Base-by-base conservation (phyloP, 2,888 invertebrate genomes). In the Rhynchonema sp. region DNA sequence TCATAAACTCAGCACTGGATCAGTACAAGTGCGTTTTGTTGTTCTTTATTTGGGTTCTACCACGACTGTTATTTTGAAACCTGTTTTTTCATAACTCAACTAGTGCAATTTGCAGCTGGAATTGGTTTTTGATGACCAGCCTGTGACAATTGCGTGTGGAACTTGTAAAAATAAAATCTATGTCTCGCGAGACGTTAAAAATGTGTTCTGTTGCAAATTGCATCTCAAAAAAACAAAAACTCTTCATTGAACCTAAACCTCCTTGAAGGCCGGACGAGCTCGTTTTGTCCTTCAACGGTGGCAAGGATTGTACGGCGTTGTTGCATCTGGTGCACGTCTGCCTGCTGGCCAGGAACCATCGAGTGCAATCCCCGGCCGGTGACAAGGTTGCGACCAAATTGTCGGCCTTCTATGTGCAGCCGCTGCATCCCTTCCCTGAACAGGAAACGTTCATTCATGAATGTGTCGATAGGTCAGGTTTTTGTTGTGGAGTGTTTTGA, bases 291-390 rank as follows among this genome's bases (percentile, higher is more conserved):
- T 98, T 96, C 75, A 98, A 98, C 73, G 98, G 98, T 2, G 98
- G 98, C 1, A 98, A 98, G 78, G 98, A 98, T 77, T 96, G 96
- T 73, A 94, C 94, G 0, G 88, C 85, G 0, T 79, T 96, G 22
- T 77, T 98, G 46, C 85, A 88, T 73, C 74, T 89, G 63, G 75
- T 79, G 20, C 74, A 80, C 65, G 77, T 79, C 1, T 38, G 38
- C 38, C 9, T 17, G 38, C 38, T 38, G 6, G 6, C 38, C 38
- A 38, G 9, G 38, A 38, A 38, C 38, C n/a, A n/a, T 38, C 17
- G 38, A 38, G 17, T 38, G 17, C 17, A 17, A 38, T 38, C 17
- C 17, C 38, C 38, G 38, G n/a, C n/a, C n/a, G n/a, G n/a, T n/a
- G n/a, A n/a, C n/a, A n/a, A n/a, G n/a, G n/a, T n/a, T n/a, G n/a